Evolutionary conservation across 2,888 invertebrate genomes (phyloP).

Genomic region (Meiosimyza platycephala): DNA sequence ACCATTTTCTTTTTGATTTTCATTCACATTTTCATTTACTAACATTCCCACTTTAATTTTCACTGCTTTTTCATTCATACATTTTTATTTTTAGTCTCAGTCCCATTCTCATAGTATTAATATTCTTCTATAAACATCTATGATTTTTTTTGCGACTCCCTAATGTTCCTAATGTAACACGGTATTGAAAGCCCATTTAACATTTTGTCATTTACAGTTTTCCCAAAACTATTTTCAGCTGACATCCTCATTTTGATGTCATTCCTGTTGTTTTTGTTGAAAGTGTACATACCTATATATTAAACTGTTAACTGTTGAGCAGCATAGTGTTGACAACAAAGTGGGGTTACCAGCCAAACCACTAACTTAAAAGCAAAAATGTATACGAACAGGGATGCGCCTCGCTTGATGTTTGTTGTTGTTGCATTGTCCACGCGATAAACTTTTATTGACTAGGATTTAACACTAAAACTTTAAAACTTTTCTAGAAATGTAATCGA

Average conservation of each 20-base stretch:
- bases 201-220: conserved; percentile 65
- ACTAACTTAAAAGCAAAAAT: background rate
- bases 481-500: conserved; percentile 51
- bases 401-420: conserved; percentile 11
- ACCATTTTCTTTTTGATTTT: no score
- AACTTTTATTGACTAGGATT: conserved; percentile 58
- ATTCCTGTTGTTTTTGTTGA: conserved; percentile 36
- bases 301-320: background rate
- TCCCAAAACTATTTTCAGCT: conserved; percentile 55
- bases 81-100: no score
- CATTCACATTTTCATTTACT: no score
- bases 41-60: no score
- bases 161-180: conserved; percentile 6
- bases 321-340: background rate
- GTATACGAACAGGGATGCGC: background rate
- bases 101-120: no score
- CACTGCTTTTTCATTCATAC: no score
- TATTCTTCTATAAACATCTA: no score
- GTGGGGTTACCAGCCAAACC: background rate
- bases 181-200: conserved; percentile 61
- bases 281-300: conserved; percentile 19
- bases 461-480: conserved; percentile 35
- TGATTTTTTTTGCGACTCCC: background rate
- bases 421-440: conserved; percentile 58
- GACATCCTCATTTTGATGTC: conserved; percentile 28